These are phyloP conservation scores for Rosalia funebris DNA, from an alignment of 2,888 invertebrate species.

Conservation along the genomic window DNA sequence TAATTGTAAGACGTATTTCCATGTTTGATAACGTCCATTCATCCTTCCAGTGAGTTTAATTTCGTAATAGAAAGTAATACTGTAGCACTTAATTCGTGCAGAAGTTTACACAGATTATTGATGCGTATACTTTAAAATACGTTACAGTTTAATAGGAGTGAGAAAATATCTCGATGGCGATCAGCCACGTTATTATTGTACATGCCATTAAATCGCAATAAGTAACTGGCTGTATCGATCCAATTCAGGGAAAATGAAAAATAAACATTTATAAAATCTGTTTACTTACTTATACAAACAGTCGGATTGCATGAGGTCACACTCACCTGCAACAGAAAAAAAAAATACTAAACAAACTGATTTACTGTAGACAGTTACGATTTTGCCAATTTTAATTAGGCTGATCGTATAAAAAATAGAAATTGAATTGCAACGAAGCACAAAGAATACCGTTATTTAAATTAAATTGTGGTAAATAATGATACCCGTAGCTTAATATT, in stretches of 20 bases:
- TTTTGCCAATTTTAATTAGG: neutral
- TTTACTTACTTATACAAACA: neutral
- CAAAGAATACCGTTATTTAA: neutral
- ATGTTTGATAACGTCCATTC: constrained; percentile 4
- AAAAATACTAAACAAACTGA: neutral
- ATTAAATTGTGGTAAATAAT: too few species aligned
- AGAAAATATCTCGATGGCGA: too few species aligned
- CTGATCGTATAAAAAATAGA: neutral
- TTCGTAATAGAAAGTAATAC: constrained; percentile 6
- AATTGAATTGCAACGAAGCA: neutral
- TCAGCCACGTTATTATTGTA: too few species aligned
- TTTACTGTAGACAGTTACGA: neutral
- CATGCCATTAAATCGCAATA: neutral
- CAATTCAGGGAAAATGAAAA: too few species aligned
- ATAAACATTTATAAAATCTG: neutral
- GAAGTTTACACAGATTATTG: neutral
- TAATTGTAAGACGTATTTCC: neutral
- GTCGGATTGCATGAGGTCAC: neutral
- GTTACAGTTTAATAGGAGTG: too few species aligned
- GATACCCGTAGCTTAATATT: too few species aligned
- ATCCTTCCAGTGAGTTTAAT: neutral
- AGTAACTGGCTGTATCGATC: neutral
- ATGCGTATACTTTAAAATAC: too few species aligned
- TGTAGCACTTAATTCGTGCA: neutral
- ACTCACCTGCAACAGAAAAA: neutral